Base-by-base conservation (phyloP, 2,797 vertebrate species). In the Danio choprae region DNA sequence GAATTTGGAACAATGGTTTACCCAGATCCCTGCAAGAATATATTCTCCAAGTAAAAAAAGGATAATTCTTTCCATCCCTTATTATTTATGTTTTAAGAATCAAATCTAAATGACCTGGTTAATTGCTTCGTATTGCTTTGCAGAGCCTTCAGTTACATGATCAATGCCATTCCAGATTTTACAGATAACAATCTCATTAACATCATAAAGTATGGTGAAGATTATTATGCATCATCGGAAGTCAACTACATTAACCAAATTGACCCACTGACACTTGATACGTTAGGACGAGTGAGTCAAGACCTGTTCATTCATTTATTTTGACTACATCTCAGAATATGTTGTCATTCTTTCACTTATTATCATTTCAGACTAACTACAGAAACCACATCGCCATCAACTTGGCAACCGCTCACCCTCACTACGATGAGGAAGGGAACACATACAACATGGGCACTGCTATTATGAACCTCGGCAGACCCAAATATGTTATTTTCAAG, bases 171-270 rank as follows among this genome's bases (percentile, higher is more conserved):
- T 87, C 95, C 97, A 0, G 94, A 98, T 87, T 98, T 98, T 92
- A 99, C 97, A 0, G 98, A 99, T 91, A 99, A 99, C 91, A 97
- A 97, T 90, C 70, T 99, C 81, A 95, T 99, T 85, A 98, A 97
- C 89, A 94, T 99, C 53, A 95, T 99, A 83, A 95, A 89, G 84
- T 95, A 94, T 50, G 97, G 97, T 1, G 86, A 93, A 20, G 95
- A 97, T 82, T 96, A 94, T 89, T 99, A 96, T 59, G 95, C 96
- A 0, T 94, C 95, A 70, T 95, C 95, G 0, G 98, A 99, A 90
- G 90, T 97, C 77, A 98, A 97, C 88, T 97, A 96, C 91, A 94
- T 98, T 43, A 95, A 96, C 88, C 94, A 95, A 89, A 95, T 99
- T 36, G 89, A 98, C 85, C 95, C 96, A 0, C 71, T 64, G 6